phyloP scores from a whole-genome alignment of 2,888 invertebrate genomes.

The Clivina fossor region DNA sequence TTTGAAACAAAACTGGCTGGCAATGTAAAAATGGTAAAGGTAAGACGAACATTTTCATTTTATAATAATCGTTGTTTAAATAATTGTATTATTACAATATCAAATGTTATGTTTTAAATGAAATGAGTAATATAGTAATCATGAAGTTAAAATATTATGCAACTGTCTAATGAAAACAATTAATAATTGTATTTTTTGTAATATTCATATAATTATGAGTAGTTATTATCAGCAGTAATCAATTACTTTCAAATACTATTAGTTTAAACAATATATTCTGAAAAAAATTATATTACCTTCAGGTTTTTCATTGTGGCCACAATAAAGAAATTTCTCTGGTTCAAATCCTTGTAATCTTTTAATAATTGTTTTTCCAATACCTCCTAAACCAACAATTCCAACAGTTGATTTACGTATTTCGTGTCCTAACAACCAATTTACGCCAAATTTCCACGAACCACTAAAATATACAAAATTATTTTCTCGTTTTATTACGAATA shows the following conservation, averaged over 20 bases:
- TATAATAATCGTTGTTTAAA: too few relatives aligned
- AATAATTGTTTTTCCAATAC: constrained; percentile 75
- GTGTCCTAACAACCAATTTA: constrained; percentile 77
- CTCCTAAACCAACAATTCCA: constrained; percentile 82
- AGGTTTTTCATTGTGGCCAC: constrained; percentile 67
- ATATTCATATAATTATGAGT: too few relatives aligned
- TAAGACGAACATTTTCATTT: too few relatives aligned
- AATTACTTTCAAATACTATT: neutral
- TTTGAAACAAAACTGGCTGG: too few relatives aligned
- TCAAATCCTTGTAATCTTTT: constrained; percentile 73
- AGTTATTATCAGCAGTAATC: too few relatives aligned
- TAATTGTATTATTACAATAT: too few relatives aligned
- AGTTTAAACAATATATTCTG: neutral
- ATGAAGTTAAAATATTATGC: too few relatives aligned
- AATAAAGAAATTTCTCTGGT: constrained; percentile 70
- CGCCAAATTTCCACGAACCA: constrained; percentile 67
- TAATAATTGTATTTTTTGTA: too few relatives aligned
- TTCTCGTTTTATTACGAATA: neutral
- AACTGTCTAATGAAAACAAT: too few relatives aligned
- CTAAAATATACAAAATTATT: constrained; percentile 47
- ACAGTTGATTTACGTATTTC: constrained; percentile 78
- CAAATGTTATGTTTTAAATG: too few relatives aligned
- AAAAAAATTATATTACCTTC: constrained; percentile 54
- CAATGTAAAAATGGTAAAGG: too few relatives aligned
- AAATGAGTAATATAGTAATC: too few relatives aligned